These are phyloP conservation scores for Lamellibrachia columna DNA, from an alignment of 2,888 invertebrate genomes.

Conservation along the genomic window DNA sequence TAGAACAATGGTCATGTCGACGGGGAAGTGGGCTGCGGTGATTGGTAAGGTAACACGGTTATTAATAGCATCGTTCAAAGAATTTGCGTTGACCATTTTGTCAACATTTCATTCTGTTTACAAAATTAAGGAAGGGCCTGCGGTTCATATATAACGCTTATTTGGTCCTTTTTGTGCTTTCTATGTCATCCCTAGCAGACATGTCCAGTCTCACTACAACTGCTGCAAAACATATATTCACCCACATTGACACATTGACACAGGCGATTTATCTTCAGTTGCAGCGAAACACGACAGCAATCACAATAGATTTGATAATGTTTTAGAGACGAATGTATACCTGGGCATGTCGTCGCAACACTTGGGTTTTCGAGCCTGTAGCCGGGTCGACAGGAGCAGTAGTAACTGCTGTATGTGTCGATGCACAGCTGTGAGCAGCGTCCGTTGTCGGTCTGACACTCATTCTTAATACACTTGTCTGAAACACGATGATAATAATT, in stretches of 20 bases:
- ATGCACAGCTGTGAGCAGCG: slow-evolving; percentile 32
- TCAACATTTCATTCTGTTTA: neutral
- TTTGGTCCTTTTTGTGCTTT: neutral
- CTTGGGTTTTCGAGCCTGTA: slow-evolving; percentile 27
- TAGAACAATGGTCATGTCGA: too few species aligned
- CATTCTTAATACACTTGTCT: slow-evolving; percentile 24
- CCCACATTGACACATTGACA: neutral
- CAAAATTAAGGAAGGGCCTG: neutral
- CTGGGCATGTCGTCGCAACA: neutral
- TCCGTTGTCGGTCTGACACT: slow-evolving; percentile 33
- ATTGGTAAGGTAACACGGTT: too few species aligned
- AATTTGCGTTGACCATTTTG: neutral
- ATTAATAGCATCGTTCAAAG: too few species aligned
- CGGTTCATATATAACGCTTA: neutral
- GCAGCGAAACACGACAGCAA: neutral
- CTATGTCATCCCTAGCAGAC: neutral
- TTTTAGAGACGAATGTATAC: neutral
- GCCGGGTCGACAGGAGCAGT: slow-evolving; percentile 32
- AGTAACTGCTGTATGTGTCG: slow-evolving; percentile 33
- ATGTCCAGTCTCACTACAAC: neutral
- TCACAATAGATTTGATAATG: neutral
- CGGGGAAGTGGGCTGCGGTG: too few species aligned
- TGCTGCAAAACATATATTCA: neutral
- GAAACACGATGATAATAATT: neutral
- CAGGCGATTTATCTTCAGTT: neutral